Percentiles rank a stretch among this genome's conserved stretches.
Conservation (phyloP, 2,797 vertebrate species). For the Semaprochilodus insignis region DNA sequence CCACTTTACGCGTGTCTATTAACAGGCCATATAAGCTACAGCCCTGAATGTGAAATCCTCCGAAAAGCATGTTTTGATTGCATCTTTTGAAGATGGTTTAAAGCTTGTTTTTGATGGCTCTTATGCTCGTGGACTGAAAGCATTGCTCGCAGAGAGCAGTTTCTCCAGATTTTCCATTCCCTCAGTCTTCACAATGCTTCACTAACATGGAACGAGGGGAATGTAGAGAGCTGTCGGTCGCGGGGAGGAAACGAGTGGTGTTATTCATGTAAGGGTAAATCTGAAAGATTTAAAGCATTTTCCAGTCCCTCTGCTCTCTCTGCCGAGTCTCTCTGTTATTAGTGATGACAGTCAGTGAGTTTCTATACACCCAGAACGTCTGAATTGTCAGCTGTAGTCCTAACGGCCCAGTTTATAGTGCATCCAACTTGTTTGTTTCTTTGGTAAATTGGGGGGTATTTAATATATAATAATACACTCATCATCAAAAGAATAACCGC, state of each 20-base stretch:
- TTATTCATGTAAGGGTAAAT: slow-evolving; percentile 27
- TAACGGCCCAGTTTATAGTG: no score
- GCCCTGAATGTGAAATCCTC: background rate
- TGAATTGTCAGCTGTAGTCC: background rate
- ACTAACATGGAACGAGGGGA: background rate
- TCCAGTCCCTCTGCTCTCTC: no score
- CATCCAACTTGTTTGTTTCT: no score
- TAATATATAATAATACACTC: no score
- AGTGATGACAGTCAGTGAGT: background rate
- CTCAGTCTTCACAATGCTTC: background rate
- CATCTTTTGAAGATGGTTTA: background rate
- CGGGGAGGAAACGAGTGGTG: background rate
- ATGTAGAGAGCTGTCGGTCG: background rate
- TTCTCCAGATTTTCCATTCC: slow-evolving; percentile 5
- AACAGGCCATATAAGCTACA: background rate
- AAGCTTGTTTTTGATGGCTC: background rate
- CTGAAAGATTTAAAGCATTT: slow-evolving; percentile 30
- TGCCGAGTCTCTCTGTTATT: background rate
- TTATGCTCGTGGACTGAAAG: background rate
- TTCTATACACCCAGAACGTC: background rate
- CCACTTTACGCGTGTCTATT: background rate
- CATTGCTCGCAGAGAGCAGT: background rate
- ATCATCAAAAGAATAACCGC: no score
- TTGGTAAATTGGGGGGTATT: no score
- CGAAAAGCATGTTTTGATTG: background rate